Evolutionary conservation across 2,797 vertebrate species (phyloP).

Genomic region (Urophycis tenuis): DNA sequence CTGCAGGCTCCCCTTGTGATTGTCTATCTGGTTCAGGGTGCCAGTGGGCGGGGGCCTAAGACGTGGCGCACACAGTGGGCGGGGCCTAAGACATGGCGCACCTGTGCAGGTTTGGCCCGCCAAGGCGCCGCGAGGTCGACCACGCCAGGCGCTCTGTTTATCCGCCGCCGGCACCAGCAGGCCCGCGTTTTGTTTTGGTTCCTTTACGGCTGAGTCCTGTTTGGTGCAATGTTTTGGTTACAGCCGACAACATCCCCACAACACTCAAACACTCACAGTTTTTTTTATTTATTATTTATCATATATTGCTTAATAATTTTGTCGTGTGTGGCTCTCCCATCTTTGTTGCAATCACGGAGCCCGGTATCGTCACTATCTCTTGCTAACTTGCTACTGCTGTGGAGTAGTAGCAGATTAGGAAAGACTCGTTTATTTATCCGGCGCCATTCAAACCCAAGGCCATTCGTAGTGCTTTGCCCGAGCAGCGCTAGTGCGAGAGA

Average conservation of each 20-base stretch:
- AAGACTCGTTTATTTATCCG: too few relatives aligned
- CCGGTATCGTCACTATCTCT: not conserved
- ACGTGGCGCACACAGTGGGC: too few relatives aligned
- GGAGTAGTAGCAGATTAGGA: too few relatives aligned
- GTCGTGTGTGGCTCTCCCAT: not conserved
- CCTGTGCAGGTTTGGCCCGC: not conserved
- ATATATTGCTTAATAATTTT: not conserved
- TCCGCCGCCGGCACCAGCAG: too few relatives aligned
- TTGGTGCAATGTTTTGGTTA: not conserved
- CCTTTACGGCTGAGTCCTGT: not conserved
- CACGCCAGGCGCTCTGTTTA: too few relatives aligned
- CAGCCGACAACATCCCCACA: not conserved
- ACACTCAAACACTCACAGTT: not conserved
- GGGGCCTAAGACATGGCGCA: not conserved
- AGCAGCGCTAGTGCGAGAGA: not conserved
- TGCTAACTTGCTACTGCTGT: not conserved
- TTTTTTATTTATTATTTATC: not conserved
- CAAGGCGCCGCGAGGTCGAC: too few relatives aligned
- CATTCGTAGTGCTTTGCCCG: not conserved
- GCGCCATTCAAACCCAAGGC: too few relatives aligned
- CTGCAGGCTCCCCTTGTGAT: not conserved
- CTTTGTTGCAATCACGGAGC: not conserved
- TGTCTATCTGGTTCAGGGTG: not conserved
- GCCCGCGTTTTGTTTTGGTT: not conserved
- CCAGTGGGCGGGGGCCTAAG: not conserved